These are phyloP conservation scores for Pterobdella sp. DNA, from an alignment of 2,888 invertebrate genomes.

Conservation along the genomic window DNA sequence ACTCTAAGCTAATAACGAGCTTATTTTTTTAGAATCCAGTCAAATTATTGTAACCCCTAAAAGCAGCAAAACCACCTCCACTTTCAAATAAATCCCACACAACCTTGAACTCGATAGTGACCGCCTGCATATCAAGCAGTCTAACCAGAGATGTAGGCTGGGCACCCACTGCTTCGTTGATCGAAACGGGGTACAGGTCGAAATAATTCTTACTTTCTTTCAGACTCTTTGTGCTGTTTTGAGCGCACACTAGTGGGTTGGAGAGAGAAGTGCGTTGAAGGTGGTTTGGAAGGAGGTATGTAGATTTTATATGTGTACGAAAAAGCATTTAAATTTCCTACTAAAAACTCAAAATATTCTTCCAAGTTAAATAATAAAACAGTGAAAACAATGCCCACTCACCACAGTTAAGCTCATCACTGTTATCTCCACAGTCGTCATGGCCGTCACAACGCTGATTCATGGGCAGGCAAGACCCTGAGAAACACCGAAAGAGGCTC, in stretches of 20 bases:
- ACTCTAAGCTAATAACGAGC: too few species aligned
- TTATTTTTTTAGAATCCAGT: too few species aligned
- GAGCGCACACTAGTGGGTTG: slow-evolving; percentile 14
- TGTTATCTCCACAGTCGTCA: slow-evolving; percentile 29
- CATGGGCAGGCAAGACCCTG: slow-evolving; percentile 23
- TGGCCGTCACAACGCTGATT: slow-evolving; percentile 17
- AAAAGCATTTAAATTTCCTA: too few species aligned
- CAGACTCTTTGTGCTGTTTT: not conserved
- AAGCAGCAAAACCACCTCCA: too few species aligned
- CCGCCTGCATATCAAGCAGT: not conserved
- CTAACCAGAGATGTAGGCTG: slow-evolving; percentile 13
- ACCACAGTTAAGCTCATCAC: slow-evolving; percentile 31
- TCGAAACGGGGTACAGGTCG: slow-evolving; percentile 3
- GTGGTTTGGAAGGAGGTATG: not conserved
- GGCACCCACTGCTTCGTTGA: not conserved
- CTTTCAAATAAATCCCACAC: too few species aligned
- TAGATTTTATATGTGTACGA: too few species aligned
- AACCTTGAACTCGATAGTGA: slow-evolving; percentile 23
- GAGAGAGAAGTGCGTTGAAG: not conserved
- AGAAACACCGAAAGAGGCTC: slow-evolving; percentile 12
- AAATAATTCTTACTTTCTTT: slow-evolving; percentile 10
- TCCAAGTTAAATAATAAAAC: too few species aligned
- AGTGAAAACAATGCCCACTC: not conserved
- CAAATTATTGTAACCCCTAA: too few species aligned
- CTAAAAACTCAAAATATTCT: too few species aligned